A percentile compares a stretch with the other conserved stretches of the same genome.
Conservation (phyloP, 2,113 vertebrate genomes). For the Dinomys branickii region DNA sequence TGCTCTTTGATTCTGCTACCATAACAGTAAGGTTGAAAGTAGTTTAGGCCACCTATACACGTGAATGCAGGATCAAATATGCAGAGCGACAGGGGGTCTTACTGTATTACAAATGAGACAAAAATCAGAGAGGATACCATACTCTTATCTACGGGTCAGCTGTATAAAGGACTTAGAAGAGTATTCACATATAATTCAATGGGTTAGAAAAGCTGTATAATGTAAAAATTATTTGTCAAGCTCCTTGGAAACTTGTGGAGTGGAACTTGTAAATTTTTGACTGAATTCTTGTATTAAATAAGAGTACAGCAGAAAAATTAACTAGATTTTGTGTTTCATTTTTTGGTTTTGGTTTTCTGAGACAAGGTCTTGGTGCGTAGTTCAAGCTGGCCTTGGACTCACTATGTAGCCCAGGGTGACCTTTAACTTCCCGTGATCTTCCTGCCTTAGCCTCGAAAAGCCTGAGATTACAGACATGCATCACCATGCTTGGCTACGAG, state of each 20-base stretch:
- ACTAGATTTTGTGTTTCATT: background rate
- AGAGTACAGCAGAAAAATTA: background rate
- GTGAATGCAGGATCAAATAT: background rate
- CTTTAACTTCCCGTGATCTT: background rate
- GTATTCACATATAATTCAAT: background rate
- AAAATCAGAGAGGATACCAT: background rate
- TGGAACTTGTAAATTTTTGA: constrained; percentile 12
- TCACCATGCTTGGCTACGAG: background rate
- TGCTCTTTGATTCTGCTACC: background rate
- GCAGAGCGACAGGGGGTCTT: background rate
- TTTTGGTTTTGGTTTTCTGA: background rate
- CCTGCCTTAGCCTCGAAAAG: background rate
- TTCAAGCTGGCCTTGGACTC: background rate
- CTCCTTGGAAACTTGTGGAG: background rate
- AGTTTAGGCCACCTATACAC: background rate
- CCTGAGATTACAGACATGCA: background rate
- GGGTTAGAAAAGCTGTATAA: background rate
- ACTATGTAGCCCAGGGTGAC: background rate
- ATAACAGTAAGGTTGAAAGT: background rate
- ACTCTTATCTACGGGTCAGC: background rate
- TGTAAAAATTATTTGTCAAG: background rate
- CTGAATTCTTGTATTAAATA: background rate
- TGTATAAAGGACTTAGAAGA: background rate
- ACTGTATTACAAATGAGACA: background rate
- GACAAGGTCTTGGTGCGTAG: background rate